phyloP scores from a whole-genome alignment of 2,888 invertebrate species.

The Allygus modestus region DNA sequence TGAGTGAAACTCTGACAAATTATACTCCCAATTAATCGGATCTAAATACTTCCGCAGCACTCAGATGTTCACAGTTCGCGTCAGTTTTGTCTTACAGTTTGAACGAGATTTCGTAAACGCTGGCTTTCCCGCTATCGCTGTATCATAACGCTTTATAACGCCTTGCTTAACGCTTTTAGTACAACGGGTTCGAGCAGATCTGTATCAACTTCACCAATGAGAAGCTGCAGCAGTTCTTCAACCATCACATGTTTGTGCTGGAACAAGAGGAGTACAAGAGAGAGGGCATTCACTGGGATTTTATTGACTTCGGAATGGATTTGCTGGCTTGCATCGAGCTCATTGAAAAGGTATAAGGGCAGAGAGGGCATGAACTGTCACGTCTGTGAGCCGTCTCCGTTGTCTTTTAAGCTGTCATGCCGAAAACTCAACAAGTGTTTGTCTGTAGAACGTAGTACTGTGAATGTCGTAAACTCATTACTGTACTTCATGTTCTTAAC shows the following conservation, averaged over 20 bases:
- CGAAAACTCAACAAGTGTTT: background rate
- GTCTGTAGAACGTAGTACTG: background rate
- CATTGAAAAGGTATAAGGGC: slow-evolving; percentile 92
- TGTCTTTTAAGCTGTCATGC: background rate
- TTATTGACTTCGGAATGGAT: slow-evolving; percentile 99
- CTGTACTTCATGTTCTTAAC: background rate
- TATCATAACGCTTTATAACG: slow-evolving; percentile 31
- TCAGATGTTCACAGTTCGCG: no score
- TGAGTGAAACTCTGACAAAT: no score
- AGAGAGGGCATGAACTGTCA: slow-evolving; percentile 50
- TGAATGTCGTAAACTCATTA: background rate
- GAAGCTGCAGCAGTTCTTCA: slow-evolving; percentile 99
- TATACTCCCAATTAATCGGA: no score
- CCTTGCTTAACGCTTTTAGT: slow-evolving; percentile 77
- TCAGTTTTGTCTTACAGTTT: no score
- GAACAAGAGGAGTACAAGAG: slow-evolving; percentile 99
- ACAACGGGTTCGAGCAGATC: slow-evolving; percentile 99
- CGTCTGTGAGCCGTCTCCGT: background rate
- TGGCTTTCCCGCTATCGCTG: slow-evolving; percentile 7
- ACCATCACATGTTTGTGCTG: slow-evolving; percentile 99
- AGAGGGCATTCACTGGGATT: slow-evolving; percentile 98
- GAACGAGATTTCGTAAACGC: background rate
- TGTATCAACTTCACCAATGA: slow-evolving; percentile 99
- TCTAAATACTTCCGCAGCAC: no score
- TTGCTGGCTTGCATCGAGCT: slow-evolving; percentile 98